Evolutionary conservation across 2,888 invertebrate genomes (phyloP).

Genomic region (Zonitis immaculata): DNA sequence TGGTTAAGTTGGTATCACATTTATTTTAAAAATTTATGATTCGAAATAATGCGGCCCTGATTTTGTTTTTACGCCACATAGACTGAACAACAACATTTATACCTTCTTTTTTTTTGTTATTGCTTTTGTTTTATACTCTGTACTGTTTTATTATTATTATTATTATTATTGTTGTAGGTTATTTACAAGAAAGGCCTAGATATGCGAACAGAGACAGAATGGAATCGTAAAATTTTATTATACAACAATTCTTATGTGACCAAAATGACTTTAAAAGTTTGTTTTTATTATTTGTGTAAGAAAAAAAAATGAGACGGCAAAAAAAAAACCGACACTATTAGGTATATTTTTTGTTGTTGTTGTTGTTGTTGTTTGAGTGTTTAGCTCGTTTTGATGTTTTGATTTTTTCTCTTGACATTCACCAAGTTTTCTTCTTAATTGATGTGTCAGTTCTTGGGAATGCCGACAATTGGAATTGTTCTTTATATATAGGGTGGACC

Average conservation of each 20-base stretch:
- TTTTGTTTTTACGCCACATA: no score
- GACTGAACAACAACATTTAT: no score
- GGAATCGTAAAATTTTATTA: slow-evolving; percentile 43
- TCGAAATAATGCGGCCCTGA: no score
- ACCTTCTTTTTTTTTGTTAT: background rate
- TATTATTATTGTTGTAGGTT: no score
- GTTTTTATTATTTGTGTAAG: no score
- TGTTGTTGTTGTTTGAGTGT: slow-evolving; percentile 39
- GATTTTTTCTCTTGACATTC: slow-evolving; percentile 41
- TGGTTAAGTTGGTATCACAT: no score
- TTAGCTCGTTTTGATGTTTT: slow-evolving; percentile 40
- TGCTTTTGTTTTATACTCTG: background rate
- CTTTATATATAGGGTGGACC: no score
- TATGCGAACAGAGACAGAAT: background rate
- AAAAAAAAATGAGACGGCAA: no score
- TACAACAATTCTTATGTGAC: slow-evolving; percentile 36
- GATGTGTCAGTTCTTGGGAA: slow-evolving; percentile 45
- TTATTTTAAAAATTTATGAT: no score
- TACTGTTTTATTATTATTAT: background rate
- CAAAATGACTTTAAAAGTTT: slow-evolving; percentile 42
- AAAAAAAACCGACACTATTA: no score
- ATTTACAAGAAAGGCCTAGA: background rate
- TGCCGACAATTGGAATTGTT: slow-evolving; percentile 41
- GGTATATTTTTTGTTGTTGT: no score
- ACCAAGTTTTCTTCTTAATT: slow-evolving; percentile 35